A percentile compares a stretch with the other conserved stretches of the same genome.
Evolutionary conservation across 2,888 invertebrate species (phyloP).

Genomic region (Rhimphoctona megacephalus): DNA sequence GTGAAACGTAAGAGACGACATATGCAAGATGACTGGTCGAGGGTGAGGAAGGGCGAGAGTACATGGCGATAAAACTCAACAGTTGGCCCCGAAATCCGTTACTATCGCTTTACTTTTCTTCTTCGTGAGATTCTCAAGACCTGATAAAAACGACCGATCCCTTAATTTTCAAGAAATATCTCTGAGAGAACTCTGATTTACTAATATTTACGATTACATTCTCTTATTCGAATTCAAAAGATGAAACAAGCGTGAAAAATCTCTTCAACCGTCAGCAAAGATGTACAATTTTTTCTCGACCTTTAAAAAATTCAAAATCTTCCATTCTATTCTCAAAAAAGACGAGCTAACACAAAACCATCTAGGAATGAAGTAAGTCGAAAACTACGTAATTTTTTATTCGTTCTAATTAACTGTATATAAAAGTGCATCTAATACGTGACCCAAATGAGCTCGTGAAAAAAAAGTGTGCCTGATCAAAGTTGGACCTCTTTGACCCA

Average conservation of each 20-base stretch:
- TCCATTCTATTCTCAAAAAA: background rate
- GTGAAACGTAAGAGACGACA: conserved; percentile 66
- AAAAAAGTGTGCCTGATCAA: conserved; percentile 13
- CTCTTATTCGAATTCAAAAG: background rate
- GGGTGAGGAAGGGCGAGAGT: conserved; percentile 51
- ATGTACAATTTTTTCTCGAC: background rate
- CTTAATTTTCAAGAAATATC: background rate
- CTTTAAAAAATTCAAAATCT: background rate
- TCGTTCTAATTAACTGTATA: background rate
- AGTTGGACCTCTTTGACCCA: conserved; percentile 78
- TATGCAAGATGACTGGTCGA: conserved; percentile 61
- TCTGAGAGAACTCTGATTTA: background rate
- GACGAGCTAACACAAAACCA: background rate
- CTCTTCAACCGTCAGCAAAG: background rate
- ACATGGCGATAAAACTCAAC: conserved; percentile 82
- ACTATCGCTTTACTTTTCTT: conserved; percentile 67
- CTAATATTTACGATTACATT: background rate
- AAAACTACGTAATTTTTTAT: background rate
- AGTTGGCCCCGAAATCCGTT: conserved; percentile 80
- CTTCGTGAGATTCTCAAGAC: conserved; percentile 50
- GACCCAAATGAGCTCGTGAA: conserved; percentile 73
- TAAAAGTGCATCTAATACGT: conserved; percentile 63
- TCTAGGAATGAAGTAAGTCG: background rate
- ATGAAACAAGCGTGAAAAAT: background rate
- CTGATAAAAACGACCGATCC: conserved; percentile 68